Conservation (phyloP, 2,113 vertebrate species). For the Xenus cinereus region DNA sequence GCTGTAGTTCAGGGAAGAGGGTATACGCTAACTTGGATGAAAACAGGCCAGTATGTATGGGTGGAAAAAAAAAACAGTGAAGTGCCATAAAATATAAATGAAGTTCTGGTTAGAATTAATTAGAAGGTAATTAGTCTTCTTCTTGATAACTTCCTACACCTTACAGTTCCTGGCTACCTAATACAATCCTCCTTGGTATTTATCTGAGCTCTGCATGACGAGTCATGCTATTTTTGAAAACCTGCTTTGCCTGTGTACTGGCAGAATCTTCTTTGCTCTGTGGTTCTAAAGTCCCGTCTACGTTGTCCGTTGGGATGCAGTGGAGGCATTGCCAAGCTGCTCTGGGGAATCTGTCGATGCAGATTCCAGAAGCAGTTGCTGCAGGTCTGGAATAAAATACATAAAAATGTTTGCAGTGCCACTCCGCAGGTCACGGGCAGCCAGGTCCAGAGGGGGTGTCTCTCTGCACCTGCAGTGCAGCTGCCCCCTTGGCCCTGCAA, state of each 20-base stretch:
- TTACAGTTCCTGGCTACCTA: not conserved
- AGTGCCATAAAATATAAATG: not conserved
- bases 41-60: not conserved
- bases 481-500: not conserved
- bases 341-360: not conserved
- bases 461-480: not conserved
- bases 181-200: not conserved
- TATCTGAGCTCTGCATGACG: not conserved
- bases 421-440: not conserved
- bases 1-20: not conserved
- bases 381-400: not conserved
- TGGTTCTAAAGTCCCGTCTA: not conserved
- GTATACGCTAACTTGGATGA: not conserved
- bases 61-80: not conserved
- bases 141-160: not conserved
- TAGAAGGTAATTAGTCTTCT: not conserved
- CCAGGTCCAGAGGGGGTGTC: not conserved
- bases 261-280: not conserved
- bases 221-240: not conserved
- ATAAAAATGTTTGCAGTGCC: not conserved
- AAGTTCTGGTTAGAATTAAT: not conserved
- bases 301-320: not conserved
- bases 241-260: not conserved
- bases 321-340: not conserved
- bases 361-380: not conserved